Percentiles rank a stretch among this genome's conserved stretches.
These are phyloP conservation scores for Tyrannus savana DNA, from an alignment of 2,113 vertebrate species.

Conservation along the genomic window DNA sequence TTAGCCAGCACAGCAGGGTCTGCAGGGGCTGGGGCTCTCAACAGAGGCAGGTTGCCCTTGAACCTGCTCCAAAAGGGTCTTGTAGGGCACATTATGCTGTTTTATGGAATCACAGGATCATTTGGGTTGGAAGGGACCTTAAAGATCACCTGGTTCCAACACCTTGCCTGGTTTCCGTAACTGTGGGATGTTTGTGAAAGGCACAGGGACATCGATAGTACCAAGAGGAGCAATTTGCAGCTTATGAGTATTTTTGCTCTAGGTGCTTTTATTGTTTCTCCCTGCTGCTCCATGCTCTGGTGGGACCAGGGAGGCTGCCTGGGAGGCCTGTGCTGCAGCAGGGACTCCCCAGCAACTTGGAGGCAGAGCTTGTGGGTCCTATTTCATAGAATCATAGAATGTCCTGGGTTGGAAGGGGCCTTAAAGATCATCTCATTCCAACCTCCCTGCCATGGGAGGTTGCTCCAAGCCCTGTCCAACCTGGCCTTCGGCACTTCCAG, in stretches of 20 bases:
- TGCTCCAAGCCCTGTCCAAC: rapidly evolving
- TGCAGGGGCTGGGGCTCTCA: background rate
- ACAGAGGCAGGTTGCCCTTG: background rate
- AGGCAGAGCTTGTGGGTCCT: background rate
- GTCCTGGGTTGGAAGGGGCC: background rate
- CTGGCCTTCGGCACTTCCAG: background rate
- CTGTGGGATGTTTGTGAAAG: background rate
- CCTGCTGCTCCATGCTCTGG: background rate
- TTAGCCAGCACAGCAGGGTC: background rate
- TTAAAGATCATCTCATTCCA: background rate
- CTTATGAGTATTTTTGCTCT: background rate
- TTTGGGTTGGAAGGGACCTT: background rate
- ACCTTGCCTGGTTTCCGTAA: background rate
- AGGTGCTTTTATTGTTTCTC: background rate
- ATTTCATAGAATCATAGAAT: background rate
- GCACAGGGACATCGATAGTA: background rate
- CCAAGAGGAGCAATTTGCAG: background rate
- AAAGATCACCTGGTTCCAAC: background rate
- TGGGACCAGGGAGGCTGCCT: background rate
- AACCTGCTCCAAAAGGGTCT: background rate
- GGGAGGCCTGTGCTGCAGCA: rapidly evolving
- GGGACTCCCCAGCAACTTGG: background rate
- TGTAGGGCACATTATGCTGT: rapidly evolving
- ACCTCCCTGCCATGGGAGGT: background rate
- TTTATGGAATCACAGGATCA: background rate